phyloP scores from a whole-genome alignment of 2,113 vertebrate genomes.

The Nanorana parkeri region DNA sequence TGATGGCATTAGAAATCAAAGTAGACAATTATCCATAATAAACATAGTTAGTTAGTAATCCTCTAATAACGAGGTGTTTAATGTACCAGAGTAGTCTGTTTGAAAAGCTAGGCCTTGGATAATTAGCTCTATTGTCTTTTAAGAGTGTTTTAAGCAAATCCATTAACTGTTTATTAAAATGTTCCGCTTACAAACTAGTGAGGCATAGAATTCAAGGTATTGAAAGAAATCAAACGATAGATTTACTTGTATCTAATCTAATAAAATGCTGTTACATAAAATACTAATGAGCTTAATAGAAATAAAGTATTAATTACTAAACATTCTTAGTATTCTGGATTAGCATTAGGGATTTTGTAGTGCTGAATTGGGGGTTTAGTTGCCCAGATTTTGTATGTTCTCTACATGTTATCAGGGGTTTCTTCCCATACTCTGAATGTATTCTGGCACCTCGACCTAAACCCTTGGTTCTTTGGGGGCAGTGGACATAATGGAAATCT shows the following conservation, averaged over 20 bases:
- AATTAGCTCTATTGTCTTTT: slow-evolving; percentile 35
- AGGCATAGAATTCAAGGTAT: background rate
- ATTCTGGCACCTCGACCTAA: too few relatives aligned
- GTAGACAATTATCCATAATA: slow-evolving; percentile 27
- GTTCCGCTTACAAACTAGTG: background rate
- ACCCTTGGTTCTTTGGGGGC: too few relatives aligned
- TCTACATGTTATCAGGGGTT: too few relatives aligned
- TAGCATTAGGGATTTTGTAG: too few relatives aligned
- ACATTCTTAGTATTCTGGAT: too few relatives aligned
- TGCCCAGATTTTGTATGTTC: too few relatives aligned
- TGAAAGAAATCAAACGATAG: background rate
- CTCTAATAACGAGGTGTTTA: slow-evolving; percentile 26
- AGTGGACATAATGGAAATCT: too few relatives aligned
- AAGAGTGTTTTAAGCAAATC: slow-evolving; percentile 10
- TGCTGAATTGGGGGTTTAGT: too few relatives aligned
- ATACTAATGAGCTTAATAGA: too few relatives aligned
- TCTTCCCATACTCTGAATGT: too few relatives aligned
- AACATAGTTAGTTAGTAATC: slow-evolving; percentile 30
- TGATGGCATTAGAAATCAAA: slow-evolving; percentile 20
- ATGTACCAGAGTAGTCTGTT: slow-evolving; percentile 25
- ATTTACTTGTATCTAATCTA: background rate
- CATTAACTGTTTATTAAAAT: slow-evolving; percentile 41
- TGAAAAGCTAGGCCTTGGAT: slow-evolving; percentile 20
- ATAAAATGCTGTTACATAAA: too few relatives aligned
- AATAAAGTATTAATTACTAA: too few relatives aligned